Conservation (phyloP, 2,888 invertebrate species). For the Mellilla xanthometata region DNA sequence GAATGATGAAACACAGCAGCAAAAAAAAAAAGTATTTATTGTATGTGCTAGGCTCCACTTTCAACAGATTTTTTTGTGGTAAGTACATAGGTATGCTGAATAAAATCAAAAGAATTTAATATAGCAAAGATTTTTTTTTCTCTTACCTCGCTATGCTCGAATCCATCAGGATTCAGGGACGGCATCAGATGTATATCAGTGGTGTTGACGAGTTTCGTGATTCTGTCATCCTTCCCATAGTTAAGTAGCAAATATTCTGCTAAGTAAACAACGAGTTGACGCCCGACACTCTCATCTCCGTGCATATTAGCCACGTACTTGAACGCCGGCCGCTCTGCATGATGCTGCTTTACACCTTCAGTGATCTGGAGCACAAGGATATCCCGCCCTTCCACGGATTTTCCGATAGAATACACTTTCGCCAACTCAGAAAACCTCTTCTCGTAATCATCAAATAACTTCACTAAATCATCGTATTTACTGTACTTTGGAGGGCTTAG, state of each 20-base stretch:
- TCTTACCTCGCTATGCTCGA: conserved; percentile 89
- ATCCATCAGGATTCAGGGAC: conserved; percentile 98
- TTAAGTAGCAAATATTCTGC: conserved; percentile 91
- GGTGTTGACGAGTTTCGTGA: conserved; percentile 90
- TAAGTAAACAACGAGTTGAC: conserved; percentile 91
- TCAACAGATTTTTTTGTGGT: no score
- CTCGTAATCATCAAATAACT: conserved; percentile 84
- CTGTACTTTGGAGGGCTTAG: conserved; percentile 84
- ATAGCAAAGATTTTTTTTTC: background rate
- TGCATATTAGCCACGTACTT: conserved; percentile 99
- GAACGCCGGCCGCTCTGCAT: conserved; percentile 91
- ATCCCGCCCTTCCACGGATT: conserved; percentile 90
- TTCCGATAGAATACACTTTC: conserved; percentile 89
- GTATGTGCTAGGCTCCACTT: no score
- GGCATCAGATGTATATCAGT: conserved; percentile 98
- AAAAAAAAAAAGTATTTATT: no score
- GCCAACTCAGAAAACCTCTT: conserved; percentile 86
- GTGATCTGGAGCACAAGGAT: conserved; percentile 92
- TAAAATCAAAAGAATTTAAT: no score
- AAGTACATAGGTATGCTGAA: no score
- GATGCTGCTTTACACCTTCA: conserved; percentile 81
- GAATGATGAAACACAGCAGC: no score
- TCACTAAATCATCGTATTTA: conserved; percentile 87
- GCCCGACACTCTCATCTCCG: conserved; percentile 95
- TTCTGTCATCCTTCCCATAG: conserved; percentile 86